Percentiles rank a stretch among this genome's conserved stretches.
phyloP scores from a whole-genome alignment of 2,888 invertebrate species.

The Chrysolina oricalcia region DNA sequence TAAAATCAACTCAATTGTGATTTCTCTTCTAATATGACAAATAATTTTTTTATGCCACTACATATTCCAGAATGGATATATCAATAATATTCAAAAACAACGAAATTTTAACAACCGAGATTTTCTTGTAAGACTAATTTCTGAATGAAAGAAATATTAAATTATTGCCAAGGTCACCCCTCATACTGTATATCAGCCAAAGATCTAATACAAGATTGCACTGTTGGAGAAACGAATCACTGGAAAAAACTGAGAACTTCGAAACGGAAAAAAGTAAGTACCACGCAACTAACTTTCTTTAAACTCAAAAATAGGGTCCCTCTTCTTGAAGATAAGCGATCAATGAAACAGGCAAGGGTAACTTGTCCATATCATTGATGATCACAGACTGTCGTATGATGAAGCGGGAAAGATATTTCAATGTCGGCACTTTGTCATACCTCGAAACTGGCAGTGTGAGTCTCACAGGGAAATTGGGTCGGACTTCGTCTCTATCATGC shows the following conservation, averaged over 20 bases:
- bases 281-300: conserved; percentile 26
- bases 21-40: too few species aligned
- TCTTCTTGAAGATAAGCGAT: conserved; percentile 74
- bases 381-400: conserved; percentile 81
- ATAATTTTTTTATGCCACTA: too few species aligned
- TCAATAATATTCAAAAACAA: too few species aligned
- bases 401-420: conserved; percentile 84
- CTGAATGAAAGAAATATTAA: not conserved
- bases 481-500: conserved; percentile 76
- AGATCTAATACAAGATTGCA: not conserved
- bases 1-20: too few species aligned
- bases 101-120: too few species aligned
- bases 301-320: conserved; percentile 56
- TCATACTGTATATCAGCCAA: not conserved
- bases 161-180: not conserved
- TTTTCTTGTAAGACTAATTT: not conserved
- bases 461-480: conserved; percentile 83
- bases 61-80: too few species aligned
- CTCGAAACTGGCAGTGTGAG: conserved; percentile 84
- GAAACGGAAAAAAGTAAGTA: conserved; percentile 39
- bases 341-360: conserved; percentile 78
- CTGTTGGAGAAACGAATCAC: conserved; percentile 17
- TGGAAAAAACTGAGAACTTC: conserved; percentile 39
- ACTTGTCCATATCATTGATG: conserved; percentile 79
- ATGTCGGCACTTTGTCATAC: conserved; percentile 80